These are phyloP conservation scores for Physeter macrocephalus DNA, from an alignment of 2,113 vertebrate genomes.

Conservation along the genomic window DNA sequence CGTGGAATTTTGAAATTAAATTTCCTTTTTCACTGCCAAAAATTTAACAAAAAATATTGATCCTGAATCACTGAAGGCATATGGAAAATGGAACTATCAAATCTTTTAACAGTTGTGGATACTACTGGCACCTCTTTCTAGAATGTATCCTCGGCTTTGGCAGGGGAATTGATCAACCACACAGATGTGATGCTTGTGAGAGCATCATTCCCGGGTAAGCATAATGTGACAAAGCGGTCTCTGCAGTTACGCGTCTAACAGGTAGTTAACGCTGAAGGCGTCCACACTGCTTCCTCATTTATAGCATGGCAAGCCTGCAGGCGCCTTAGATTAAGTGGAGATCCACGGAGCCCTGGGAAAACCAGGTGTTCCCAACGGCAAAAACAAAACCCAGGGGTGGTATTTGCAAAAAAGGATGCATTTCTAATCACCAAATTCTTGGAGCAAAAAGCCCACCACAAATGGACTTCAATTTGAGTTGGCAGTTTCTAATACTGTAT, in stretches of 20 bases:
- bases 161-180: accelerated
- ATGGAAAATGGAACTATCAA: not conserved
- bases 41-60: no score
- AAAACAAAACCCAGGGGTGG: not conserved
- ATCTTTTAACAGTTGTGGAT: no score
- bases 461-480: not conserved
- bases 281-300: not conserved
- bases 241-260: not conserved
- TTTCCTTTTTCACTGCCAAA: not conserved
- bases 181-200: not conserved
- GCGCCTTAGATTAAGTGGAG: not conserved
- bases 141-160: not conserved
- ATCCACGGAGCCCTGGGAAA: accelerated
- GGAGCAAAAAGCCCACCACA: accelerated
- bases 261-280: not conserved
- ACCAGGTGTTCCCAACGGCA: accelerated
- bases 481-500: not conserved
- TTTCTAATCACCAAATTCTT: not conserved
- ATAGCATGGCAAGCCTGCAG: not conserved
- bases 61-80: not conserved
- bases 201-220: not conserved
- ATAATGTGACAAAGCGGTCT: no score
- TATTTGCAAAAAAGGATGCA: not conserved
- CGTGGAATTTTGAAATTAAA: not conserved
- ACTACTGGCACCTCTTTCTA: accelerated